These are phyloP conservation scores for Halotydeus destructor DNA, from an alignment of 1,140 invertebrate genomes.

Conservation along the genomic window DNA sequence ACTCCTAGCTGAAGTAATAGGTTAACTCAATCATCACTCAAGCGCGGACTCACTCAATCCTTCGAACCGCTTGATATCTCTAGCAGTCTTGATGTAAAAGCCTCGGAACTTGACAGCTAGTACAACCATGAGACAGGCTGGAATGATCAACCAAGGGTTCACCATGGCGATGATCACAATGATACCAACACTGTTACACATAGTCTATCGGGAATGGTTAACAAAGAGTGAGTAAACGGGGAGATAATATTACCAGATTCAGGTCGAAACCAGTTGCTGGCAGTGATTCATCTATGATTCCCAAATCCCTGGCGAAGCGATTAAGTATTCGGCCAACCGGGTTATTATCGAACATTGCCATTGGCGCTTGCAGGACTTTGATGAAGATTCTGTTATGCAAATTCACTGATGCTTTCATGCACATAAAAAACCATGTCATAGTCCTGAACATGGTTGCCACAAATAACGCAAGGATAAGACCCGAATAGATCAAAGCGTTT, in stretches of 20 bases:
- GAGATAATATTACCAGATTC: constrained; percentile 2
- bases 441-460: constrained; percentile 31
- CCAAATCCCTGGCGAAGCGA: constrained; percentile 15
- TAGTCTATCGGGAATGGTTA: constrained; percentile 37
- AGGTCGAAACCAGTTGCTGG: constrained; percentile 42
- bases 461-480: constrained; percentile 45
- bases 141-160: constrained; percentile 32
- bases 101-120: constrained; percentile 50
- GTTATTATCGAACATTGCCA: constrained; percentile 74
- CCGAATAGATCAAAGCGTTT: constrained; percentile 27
- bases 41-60: constrained; percentile 48
- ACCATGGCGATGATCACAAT: constrained; percentile 4
- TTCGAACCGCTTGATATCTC: constrained; percentile 69
- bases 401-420: constrained; percentile 50
- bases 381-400: constrained; percentile 66
- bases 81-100: constrained; percentile 59
- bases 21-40: constrained; percentile 42
- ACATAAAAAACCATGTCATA: constrained; percentile 48
- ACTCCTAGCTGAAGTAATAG: constrained; percentile 27
- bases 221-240: constrained; percentile 28
- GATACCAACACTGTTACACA: constrained; percentile 4
- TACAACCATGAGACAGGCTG: constrained; percentile 40
- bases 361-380: constrained; percentile 52
- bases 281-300: constrained; percentile 25
- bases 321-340: constrained; percentile 28